Conservation (phyloP, 2,888 invertebrate species). For the Tetragnatha montana region DNA sequence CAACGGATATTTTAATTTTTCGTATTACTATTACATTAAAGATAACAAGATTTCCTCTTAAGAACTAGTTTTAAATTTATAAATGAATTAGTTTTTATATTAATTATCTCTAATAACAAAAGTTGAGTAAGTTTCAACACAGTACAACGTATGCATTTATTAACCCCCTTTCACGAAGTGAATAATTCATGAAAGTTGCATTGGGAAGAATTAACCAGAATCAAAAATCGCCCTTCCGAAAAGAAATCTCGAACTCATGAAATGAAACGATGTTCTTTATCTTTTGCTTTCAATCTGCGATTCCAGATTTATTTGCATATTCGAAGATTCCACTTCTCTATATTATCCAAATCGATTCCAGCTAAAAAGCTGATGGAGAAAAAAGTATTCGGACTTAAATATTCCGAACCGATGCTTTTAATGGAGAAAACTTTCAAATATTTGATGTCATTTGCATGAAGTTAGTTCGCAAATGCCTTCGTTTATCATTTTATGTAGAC, state of each 20-base stretch:
- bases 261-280: background rate
- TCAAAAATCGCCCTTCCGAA: background rate
- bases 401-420: constrained; percentile 5
- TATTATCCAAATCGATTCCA: background rate
- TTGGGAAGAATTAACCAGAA: background rate
- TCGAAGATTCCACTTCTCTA: background rate
- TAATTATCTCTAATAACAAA: too few species aligned
- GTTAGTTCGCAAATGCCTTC: constrained; percentile 26
- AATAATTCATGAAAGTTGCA: background rate
- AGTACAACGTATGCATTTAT: too few species aligned
- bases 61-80: too few species aligned
- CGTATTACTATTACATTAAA: too few species aligned
- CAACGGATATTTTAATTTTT: too few species aligned
- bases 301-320: background rate
- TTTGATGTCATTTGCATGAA: constrained; percentile 22
- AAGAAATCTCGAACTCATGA: background rate
- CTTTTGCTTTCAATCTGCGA: background rate
- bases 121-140: too few species aligned
- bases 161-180: background rate
- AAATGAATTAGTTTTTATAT: too few species aligned
- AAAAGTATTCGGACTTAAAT: constrained; percentile 15
- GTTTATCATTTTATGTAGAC: constrained; percentile 3
- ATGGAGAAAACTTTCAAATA: constrained; percentile 26
- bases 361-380: background rate
- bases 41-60: too few species aligned